Base-by-base conservation (phyloP, 2,797 vertebrate species). In the Anguilla megastoma region DNA sequence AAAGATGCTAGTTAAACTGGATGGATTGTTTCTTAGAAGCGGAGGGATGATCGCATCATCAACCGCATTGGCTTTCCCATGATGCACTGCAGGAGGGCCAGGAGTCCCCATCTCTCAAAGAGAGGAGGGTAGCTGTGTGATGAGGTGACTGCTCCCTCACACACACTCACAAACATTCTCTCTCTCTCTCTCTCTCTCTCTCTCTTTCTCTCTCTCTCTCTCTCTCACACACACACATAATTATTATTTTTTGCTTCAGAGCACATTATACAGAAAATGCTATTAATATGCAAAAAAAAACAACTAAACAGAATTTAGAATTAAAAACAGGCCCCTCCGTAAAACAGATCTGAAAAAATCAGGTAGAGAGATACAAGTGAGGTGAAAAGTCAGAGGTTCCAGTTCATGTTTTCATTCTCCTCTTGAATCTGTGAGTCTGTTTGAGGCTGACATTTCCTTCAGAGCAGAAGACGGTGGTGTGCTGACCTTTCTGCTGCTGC, bases 371-470 rank as follows among this genome's bases (percentile, higher is more conserved):
- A 66, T 7, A 6, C 24, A 66, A n/a, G 24, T 1, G 1, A n/a
- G 63, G 63, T 66, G 24, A 66, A 66, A 66, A n/a, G 63, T 27
- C 63, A 66, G 24, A 8, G 24, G 1, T 66, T 66, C 63, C 9
- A n/a, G 63, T 5, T 66, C 63, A 6, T 56, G 54, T 56, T 66
- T 66, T 66, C 63, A 27, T 27, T 66, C 63, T 8, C n/a, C 24
- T 27, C 58, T 63, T 0, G 24, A 27, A 66, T 66, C 63, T 66
- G 3, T 66, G 21, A 66, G 63, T 66, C 63, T 66, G 63, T 66
- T 66, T 66, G 63, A 66, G 63, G 63, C 63, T 66, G 63, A 66
- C 63, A 66, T 66, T 66, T n/a, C 41, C 63, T 66, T n/a, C 63
- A 66, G 63, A n/a, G 63, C 63, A n/a, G 63, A 66, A 27, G 24